Conservation (phyloP, 2,113 vertebrate species). For the Gila orcuttii region DNA sequence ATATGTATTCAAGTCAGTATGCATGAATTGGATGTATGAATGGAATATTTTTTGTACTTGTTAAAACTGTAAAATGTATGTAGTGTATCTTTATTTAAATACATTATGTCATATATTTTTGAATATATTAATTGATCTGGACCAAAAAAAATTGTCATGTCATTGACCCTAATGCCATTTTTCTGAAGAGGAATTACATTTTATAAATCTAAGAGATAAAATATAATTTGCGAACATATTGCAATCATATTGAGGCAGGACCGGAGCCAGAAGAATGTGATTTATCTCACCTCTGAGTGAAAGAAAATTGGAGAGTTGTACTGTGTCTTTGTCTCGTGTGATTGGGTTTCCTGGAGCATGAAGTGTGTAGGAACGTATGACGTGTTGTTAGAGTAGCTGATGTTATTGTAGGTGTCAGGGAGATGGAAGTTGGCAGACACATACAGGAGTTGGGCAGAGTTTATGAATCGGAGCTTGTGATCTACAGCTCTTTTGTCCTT, state of each 20-base stretch:
- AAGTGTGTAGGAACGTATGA: constrained; percentile 50
- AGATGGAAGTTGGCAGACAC: constrained; percentile 49
- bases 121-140: not conserved
- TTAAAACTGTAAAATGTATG: not conserved
- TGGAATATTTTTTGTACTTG: not conserved
- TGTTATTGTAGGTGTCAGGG: constrained; percentile 44
- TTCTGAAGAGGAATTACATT: constrained; percentile 10
- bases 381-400: constrained; percentile 49
- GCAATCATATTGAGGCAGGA: not conserved
- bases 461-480: constrained; percentile 27
- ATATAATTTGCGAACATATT: constrained; percentile 32
- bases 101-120: not conserved
- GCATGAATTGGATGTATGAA: not conserved
- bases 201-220: constrained; percentile 34
- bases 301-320: constrained; percentile 20
- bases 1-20: not conserved
- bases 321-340: constrained; percentile 16
- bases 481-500: constrained; percentile 57
- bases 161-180: not conserved
- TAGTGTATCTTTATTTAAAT: not conserved
- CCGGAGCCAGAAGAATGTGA: constrained; percentile 30
- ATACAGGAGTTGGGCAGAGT: constrained; percentile 44
- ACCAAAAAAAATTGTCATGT: not conserved
- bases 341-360: constrained; percentile 56
- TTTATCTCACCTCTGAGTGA: constrained; percentile 27